Percentiles rank a stretch among this genome's conserved stretches.
These are phyloP conservation scores for Cataglyphis hispanica DNA, from an alignment of 1,140 invertebrate species.

Conservation along the genomic window DNA sequence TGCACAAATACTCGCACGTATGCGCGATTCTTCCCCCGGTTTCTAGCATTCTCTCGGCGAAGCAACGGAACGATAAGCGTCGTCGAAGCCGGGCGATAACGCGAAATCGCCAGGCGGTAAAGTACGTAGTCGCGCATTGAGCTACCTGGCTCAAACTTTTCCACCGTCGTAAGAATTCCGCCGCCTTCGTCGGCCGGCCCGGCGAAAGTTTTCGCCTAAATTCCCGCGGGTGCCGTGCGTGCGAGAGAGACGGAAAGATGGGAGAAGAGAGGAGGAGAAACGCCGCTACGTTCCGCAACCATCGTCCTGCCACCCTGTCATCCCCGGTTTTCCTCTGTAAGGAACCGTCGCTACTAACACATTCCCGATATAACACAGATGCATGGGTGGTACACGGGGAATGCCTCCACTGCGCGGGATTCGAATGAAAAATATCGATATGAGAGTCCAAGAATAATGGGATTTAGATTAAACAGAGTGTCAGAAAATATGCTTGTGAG, in stretches of 20 bases:
- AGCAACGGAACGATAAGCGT: constrained; percentile 56
- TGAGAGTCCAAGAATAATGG: constrained; percentile 41
- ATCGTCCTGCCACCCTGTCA: constrained; percentile 42
- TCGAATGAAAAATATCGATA: constrained; percentile 52
- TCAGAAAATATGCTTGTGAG: constrained; percentile 6
- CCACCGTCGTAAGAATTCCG: constrained; percentile 76
- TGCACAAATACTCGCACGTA: background rate
- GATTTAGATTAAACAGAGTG: constrained; percentile 49
- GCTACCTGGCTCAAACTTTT: constrained; percentile 72
- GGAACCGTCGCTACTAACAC: constrained; percentile 40
- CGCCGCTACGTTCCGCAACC: constrained; percentile 31
- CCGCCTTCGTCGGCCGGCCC: constrained; percentile 62
- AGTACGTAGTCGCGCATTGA: constrained; percentile 68
- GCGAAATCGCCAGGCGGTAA: constrained; percentile 76
- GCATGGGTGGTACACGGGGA: constrained; percentile 18
- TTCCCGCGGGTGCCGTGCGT: constrained; percentile 78
- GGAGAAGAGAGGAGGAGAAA: background rate
- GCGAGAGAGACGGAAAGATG: constrained; percentile 8
- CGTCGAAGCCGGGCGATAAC: constrained; percentile 70
- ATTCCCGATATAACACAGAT: constrained; percentile 38
- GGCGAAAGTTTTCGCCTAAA: constrained; percentile 75
- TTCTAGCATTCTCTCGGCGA: constrained; percentile 50
- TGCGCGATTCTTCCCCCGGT: background rate
- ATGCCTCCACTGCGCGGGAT: constrained; percentile 8
- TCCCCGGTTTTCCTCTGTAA: constrained; percentile 37